Evolutionary conservation across 2,797 vertebrate species (phyloP).

Genomic region (Ctenopoma kingsleyae): DNA sequence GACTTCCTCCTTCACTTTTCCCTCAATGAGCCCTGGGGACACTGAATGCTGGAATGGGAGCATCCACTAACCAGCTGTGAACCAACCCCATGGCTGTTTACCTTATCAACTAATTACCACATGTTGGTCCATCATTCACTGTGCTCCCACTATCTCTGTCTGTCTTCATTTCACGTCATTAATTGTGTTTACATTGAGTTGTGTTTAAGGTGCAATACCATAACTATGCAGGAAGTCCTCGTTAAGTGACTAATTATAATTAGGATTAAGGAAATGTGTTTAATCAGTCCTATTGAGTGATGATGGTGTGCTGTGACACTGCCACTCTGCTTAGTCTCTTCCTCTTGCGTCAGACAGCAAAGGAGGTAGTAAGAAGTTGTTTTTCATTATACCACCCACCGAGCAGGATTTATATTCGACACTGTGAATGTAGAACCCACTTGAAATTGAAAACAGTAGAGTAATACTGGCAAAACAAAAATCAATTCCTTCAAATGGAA

Average conservation of each 20-base stretch:
- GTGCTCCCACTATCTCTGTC: conserved; percentile 3
- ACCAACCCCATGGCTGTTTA: conserved; percentile 65
- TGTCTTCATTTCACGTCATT: conserved; percentile 34
- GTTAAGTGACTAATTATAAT: conserved; percentile 46
- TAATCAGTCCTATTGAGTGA: conserved; percentile 49
- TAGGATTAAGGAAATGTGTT: conserved; percentile 37
- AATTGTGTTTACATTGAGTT: conserved; percentile 41
- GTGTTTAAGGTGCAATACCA: conserved; percentile 29
- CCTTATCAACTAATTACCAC: conserved; percentile 66
- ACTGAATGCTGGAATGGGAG: conserved; percentile 30
- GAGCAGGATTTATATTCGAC: conserved; percentile 62
- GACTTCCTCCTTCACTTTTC: conserved; percentile 18
- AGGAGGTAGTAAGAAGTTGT: conserved; percentile 34
- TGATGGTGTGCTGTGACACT: conserved; percentile 35
- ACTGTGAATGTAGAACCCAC: conserved; percentile 70
- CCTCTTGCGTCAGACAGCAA: conserved; percentile 55
- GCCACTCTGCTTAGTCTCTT: conserved; percentile 70
- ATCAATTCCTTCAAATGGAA: conserved; percentile 80
- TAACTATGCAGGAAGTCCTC: conserved; percentile 39
- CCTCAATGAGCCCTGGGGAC: conserved; percentile 42
- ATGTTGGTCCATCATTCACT: conserved; percentile 54
- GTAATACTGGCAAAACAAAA: conserved; percentile 84
- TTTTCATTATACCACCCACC: conserved; percentile 62
- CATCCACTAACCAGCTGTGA: conserved; percentile 57
- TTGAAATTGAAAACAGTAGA: conserved; percentile 87